Conservation (phyloP, 2,797 vertebrate genomes). For the Gallirallus australis region DNA sequence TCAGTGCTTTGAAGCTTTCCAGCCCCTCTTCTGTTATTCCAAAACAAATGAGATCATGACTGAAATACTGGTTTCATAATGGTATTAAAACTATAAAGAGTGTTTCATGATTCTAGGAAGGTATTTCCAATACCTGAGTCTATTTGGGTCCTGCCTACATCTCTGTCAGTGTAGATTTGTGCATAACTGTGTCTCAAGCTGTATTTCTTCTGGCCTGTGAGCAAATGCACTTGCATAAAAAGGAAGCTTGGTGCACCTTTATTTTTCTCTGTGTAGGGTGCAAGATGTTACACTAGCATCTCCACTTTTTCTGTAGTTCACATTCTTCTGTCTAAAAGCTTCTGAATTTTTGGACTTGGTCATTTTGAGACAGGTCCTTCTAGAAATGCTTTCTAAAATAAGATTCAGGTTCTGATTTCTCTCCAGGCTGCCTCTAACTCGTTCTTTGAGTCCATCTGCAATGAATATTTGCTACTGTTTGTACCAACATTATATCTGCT, state of each 20-base stretch:
- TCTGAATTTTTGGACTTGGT: not conserved
- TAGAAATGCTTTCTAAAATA: not conserved
- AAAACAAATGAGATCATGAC: not conserved
- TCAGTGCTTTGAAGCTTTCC: not conserved
- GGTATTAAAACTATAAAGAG: not conserved
- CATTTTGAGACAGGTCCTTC: not conserved
- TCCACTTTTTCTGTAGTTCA: not conserved
- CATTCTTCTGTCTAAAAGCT: not conserved
- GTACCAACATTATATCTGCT: not conserved
- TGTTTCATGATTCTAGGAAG: not conserved
- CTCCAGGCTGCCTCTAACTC: not conserved
- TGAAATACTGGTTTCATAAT: not conserved
- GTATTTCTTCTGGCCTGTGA: not conserved
- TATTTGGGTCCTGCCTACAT: not conserved
- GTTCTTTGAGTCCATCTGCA: not conserved
- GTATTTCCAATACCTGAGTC: not conserved
- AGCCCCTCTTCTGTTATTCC: not conserved
- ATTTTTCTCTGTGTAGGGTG: not conserved
- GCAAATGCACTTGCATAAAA: not conserved
- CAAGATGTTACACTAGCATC: not conserved
- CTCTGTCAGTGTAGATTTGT: not conserved
- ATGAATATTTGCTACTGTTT: not conserved
- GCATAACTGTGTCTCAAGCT: not conserved
- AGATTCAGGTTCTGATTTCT: not conserved
- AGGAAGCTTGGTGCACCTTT: not conserved